Evolutionary conservation across 2,797 vertebrate genomes (phyloP), one percentile per base, ranked within the genome.

Genomic region (Coilia nasus): DNA sequence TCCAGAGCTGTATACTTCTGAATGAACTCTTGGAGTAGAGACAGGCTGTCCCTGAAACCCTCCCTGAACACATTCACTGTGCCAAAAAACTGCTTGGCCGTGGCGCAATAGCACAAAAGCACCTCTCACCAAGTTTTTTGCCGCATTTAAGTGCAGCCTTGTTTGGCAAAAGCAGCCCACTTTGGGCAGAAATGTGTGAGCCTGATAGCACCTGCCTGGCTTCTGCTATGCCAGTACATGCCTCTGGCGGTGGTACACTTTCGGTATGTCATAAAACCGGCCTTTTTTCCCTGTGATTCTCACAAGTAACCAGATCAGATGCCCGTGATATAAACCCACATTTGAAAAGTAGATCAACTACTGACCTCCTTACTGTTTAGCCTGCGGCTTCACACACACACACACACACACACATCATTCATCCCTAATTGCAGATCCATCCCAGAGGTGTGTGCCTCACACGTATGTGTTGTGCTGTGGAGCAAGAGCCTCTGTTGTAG

Each of bases 311-410:
- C 25, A 35, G 64, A 47, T 31, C 4, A 71, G 28, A 35, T 71
- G 12, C 12, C 7, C 23, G 64, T 71, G 5, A 71, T 71, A 71
- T 31, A 71, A 71, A 71, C 64, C 64, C 28, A 71, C 64, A 71
- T 71, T 71, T 71, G 3, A 12, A 71, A 71, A 71, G 64, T 71
- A 25, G 64, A 71, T 71, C 64, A 71, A 71, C 64, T 35, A 71
- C 64, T 71, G 64, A 35, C 64, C 64, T 71, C 64, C 64, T 71
- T 71, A 71, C 11, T 5, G 28, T 71, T 31, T 14, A 14, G 64
- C 64, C 6, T 35, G 28, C 23, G 64, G 64, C 60, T 25, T 64
- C 6, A 64, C 46, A 47, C 46, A 47, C 46, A 47, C 46, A 47
- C 46, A 47, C 46, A 47, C 46, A 47, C 25, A 71, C 64, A 31